phyloP scores from a whole-genome alignment of 2,888 invertebrate genomes.

The Nebria salina region DNA sequence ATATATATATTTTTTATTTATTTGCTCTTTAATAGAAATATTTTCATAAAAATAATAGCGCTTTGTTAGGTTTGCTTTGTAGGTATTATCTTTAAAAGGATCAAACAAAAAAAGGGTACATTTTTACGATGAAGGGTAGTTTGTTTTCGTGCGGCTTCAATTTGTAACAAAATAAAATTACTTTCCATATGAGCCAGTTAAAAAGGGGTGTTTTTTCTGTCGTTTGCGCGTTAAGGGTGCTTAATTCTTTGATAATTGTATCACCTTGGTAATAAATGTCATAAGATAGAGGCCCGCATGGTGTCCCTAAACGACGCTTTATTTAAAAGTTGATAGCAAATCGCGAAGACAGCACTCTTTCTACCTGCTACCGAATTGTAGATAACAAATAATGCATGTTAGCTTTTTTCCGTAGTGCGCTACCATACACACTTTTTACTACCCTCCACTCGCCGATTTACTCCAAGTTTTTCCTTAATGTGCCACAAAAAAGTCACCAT shows the following conservation, averaged over 20 bases:
- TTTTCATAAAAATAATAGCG: not conserved
- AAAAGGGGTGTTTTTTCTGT: not conserved
- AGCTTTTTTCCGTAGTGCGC: not conserved
- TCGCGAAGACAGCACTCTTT: constrained; percentile 33
- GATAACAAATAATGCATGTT: constrained; percentile 16
- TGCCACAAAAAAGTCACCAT: not conserved
- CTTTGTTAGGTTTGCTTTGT: not conserved
- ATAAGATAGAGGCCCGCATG: constrained; percentile 34
- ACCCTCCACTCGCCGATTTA: not conserved
- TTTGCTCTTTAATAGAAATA: not conserved
- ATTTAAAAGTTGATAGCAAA: constrained; percentile 40
- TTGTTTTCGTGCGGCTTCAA: not conserved
- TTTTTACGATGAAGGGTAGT: not conserved
- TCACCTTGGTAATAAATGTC: constrained; percentile 29
- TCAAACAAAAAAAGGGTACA: not conserved
- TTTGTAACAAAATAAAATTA: not conserved
- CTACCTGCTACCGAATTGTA: constrained; percentile 3
- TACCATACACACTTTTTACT: constrained; percentile 6
- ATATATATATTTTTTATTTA: too few species aligned
- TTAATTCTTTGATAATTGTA: constrained; percentile 44
- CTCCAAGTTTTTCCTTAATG: not conserved
- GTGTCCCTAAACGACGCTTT: constrained; percentile 32
- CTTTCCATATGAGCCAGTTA: not conserved
- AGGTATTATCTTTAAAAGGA: not conserved
- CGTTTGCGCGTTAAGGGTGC: constrained; percentile 8